Base-by-base conservation (phyloP, 2,113 vertebrate species). In the Psephotus haematonotus region DNA sequence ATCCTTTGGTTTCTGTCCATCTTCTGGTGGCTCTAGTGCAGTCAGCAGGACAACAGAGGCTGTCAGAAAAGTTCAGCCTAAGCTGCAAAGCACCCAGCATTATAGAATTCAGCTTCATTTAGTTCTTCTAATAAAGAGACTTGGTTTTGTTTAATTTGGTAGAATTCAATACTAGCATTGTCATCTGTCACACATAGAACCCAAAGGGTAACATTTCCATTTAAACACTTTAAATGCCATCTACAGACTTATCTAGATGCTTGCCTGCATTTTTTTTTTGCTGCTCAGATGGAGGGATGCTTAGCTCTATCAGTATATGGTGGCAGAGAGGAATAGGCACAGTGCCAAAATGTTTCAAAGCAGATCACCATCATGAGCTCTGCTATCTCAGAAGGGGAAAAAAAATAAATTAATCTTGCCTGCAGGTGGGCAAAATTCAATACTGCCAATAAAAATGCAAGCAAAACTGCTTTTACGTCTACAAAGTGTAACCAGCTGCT, bases 381-480 rank as follows among this genome's bases (percentile, higher is more conserved):
- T 83, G 31, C 75, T 82, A 88, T 88, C 88, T 94, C 81, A 68
- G 81, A 95, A 92, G 70, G 18, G 59, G 5, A 80, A 91, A 92
- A 86, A 86, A 89, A 88, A 75, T 37, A 50, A 24, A 50, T 27
- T 86, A 96, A 85, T 85, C 63, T 85, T 94, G 72, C 84, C 69
- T 92, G 92, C 93, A 97, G 95, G 93, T 96, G 92, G 91, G 92
- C 46, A 96, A 97, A 94, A 95, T 93, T 89, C 95, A 96, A 11
- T 49, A 28, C 55, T 92, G 92, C 91, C 87, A 94, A 94, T 80
- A 95, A 95, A 96, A 97, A 91, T 47, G 86, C 72, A 94, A 95
- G 72, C 71, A 96, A 96, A 95, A 94, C 89, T 95, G 69, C 47
- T 85, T 95, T 92, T 95, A 92, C 82, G 31, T 94, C 81, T 78